These are phyloP conservation scores for Patella ulyssiponensis DNA, from an alignment of 2,888 invertebrate species.

Conservation along the genomic window DNA sequence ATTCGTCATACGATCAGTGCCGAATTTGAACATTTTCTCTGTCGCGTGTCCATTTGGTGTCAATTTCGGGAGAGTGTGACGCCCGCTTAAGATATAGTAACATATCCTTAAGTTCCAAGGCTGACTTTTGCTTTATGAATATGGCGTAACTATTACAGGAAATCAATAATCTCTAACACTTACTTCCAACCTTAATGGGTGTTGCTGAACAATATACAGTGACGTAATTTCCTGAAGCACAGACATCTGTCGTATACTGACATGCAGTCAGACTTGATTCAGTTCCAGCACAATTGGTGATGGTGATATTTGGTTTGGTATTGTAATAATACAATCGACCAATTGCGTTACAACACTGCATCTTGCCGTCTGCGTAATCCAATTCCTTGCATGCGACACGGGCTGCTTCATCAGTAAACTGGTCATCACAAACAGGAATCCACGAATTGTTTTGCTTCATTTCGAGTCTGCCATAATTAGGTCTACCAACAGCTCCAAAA, in stretches of 20 bases:
- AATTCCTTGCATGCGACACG: slow-evolving; percentile 52
- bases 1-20: too few relatives aligned
- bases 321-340: slow-evolving; percentile 33
- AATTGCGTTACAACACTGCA: slow-evolving; percentile 49
- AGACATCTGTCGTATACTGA: slow-evolving; percentile 26
- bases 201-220: slow-evolving; percentile 48
- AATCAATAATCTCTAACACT: too few relatives aligned
- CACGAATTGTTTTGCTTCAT: slow-evolving; percentile 51
- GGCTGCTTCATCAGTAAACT: slow-evolving; percentile 47
- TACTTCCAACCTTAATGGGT: too few relatives aligned
- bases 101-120: too few relatives aligned
- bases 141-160: too few relatives aligned
- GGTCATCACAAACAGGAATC: slow-evolving; percentile 54
- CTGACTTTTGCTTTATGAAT: too few relatives aligned
- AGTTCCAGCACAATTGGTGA: slow-evolving; percentile 47
- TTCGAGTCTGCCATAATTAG: slow-evolving; percentile 55
- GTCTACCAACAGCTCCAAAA: slow-evolving; percentile 39
- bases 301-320: slow-evolving; percentile 30
- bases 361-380: slow-evolving; percentile 48
- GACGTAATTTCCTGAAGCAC: slow-evolving; percentile 43
- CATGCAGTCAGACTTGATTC: slow-evolving; percentile 49
- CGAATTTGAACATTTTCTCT: too few relatives aligned
- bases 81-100: too few relatives aligned
- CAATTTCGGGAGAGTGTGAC: too few relatives aligned
- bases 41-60: too few relatives aligned